A percentile compares a stretch with the other conserved stretches of the same genome.
phyloP scores from a whole-genome alignment of 92 coral and sea anemone genomes.

The Heteractis magnifica region DNA sequence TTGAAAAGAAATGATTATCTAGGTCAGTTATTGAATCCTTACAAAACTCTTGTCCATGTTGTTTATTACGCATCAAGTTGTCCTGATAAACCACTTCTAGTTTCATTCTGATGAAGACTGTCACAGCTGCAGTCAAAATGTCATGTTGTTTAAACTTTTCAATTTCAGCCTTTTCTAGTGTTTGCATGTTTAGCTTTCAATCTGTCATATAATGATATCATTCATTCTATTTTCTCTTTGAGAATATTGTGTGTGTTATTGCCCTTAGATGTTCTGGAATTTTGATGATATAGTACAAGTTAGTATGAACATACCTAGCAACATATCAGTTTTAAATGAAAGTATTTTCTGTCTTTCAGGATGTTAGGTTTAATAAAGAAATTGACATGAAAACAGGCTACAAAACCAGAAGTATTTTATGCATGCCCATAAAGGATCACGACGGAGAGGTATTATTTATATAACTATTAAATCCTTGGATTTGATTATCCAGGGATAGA shows the following conservation, averaged over 20 bases:
- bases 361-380: constrained; percentile 96
- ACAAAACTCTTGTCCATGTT: constrained; percentile 4
- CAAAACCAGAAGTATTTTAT: constrained; percentile 93
- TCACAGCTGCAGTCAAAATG: no score
- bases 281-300: no score
- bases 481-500: neutral
- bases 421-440: constrained; percentile 89
- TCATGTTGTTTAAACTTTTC: no score
- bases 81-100: no score
- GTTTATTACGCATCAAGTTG: neutral
- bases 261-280: no score
- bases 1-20: neutral
- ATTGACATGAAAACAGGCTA: constrained; percentile 96
- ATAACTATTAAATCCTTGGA: neutral
- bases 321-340: neutral
- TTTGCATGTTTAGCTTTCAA: no score
- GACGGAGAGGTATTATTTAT: constrained; percentile 68
- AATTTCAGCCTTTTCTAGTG: no score
- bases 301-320: no score
- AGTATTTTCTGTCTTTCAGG: constrained; percentile 55
- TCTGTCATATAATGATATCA: no score
- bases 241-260: no score
- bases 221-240: no score
- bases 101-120: no score
- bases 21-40: neutral